phyloP scores from a whole-genome alignment of 2,113 vertebrate species.

The Neolamprologus hecqui region DNA sequence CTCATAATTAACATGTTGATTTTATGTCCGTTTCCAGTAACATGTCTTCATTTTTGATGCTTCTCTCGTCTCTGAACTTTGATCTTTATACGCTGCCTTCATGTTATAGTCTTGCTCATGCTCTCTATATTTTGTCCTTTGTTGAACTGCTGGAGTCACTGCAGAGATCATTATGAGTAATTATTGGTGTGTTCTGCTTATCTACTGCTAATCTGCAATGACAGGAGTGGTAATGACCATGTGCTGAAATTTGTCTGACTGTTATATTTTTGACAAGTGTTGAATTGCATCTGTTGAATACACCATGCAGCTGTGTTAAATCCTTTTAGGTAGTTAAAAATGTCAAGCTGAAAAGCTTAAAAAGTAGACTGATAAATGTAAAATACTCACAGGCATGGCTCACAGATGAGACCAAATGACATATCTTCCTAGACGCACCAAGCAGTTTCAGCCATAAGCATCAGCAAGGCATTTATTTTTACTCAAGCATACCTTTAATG shows the following conservation, averaged over 20 bases:
- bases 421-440: neutral
- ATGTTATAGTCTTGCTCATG: neutral
- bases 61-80: neutral
- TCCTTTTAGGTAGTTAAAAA: neutral
- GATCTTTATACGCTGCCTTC: neutral
- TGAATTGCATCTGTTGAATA: neutral
- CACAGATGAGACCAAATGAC: conserved; percentile 2
- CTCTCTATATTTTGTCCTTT: neutral
- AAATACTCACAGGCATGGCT: neutral
- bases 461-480: neutral
- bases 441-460: neutral
- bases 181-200: neutral
- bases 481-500: neutral
- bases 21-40: neutral
- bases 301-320: neutral
- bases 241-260: neutral
- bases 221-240: neutral
- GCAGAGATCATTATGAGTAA: neutral
- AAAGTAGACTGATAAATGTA: neutral
- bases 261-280: neutral
- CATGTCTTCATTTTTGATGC: neutral
- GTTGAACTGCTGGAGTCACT: neutral
- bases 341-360: neutral
- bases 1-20: neutral
- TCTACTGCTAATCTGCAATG: neutral